Evolutionary conservation across 2,888 invertebrate species (phyloP), one percentile per base, ranked within the genome.

Genomic region (Ophioninae sp.): DNA sequence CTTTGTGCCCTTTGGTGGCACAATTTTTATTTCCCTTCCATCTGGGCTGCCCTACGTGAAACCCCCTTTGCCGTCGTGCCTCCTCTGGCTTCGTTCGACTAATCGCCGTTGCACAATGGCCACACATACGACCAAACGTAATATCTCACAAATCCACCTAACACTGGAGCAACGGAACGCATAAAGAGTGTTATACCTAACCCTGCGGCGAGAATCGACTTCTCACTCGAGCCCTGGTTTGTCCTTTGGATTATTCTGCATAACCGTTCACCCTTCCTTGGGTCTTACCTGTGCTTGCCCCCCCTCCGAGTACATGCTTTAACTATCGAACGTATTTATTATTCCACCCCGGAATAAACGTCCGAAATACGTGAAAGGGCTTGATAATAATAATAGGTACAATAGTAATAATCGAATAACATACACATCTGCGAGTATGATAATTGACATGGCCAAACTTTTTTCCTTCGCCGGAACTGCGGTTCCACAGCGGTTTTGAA

Each of bases 191-290:
- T 56, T 51, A 51, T 69, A 37, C 72, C 63, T 75, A 81, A 78
- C 81, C 78, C 81, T 75, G 78, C 20, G 84, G 78, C 81, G 71
- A 72, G 72, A 84, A 79, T 81, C 84, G 78, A 84, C 84, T 84
- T 81, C 74, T 84, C 78, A 69, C 67, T 44, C 39, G 44, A 74
- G 58, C 20, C 69, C 73, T 74, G 58, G 13, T 41, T 64, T 30
- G 63, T 68, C 44, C 41, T 17, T 59, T 6, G 44, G 44, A 59
- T 71, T 71, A 67, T 41, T 61, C 20, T 37, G 20, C 51, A 51
- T 20, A 63, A 51, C 69, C 63, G 39, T 65, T 17, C 59, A 67
- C 79, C 79, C 79, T 79, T 44, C 9, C n/a, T 23, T 44, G 65
- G 8, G 0, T 39, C 51, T 51, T 56, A 64, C 56, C 30, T 41